Evolutionary conservation across 2,888 invertebrate species (phyloP), one percentile per base, ranked within the genome.

Genomic region (Drosophila picticornis): DNA sequence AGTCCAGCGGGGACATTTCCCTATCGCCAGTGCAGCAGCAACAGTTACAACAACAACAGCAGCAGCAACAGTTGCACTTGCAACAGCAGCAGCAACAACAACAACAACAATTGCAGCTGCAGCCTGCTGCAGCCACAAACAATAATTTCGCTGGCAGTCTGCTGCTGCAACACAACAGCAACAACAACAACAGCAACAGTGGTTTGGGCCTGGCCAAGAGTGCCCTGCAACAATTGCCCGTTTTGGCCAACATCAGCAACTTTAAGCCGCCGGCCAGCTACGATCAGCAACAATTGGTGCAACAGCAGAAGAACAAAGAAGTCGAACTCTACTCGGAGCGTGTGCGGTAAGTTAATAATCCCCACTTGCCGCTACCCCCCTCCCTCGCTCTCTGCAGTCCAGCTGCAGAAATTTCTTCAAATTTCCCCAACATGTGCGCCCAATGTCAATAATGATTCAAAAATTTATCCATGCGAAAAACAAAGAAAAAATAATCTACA

Each of bases 251-350:
- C 66, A 83, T 81, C 27, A 91, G 84, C 77, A 88, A 84, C 66
- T 81, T 93, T 22, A 91, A 92, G 64, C 91, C 88, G 10, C 70
- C 92, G 77, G 83, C 81, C 68, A 89, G 75, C 60, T 88, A 66
- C 65, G 93, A 92, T 77, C 92, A 92, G 70, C 92, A 92, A 73
- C 92, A 92, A 59, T 74, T 91, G 38, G 85, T 91, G 75, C 90
- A 92, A 62, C 92, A 92, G 77, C 93, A 96, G 94, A 96, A 96
- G 94, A 96, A 96, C 94, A 95, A 95, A 89, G 96, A 96, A 92
- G 94, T 96, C 75, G 97, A 97, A 91, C 95, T 96, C 86, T 95
- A 96, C 92, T 96, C 96, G 68, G 97, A 97, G 92, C 95, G 96
- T 91, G 95, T 96, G 93, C 95, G 97, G 97, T 97, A 92, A 96